These are phyloP conservation scores for Plestiodon gilberti DNA, from an alignment of 2,113 vertebrate genomes.

Conservation along the genomic window DNA sequence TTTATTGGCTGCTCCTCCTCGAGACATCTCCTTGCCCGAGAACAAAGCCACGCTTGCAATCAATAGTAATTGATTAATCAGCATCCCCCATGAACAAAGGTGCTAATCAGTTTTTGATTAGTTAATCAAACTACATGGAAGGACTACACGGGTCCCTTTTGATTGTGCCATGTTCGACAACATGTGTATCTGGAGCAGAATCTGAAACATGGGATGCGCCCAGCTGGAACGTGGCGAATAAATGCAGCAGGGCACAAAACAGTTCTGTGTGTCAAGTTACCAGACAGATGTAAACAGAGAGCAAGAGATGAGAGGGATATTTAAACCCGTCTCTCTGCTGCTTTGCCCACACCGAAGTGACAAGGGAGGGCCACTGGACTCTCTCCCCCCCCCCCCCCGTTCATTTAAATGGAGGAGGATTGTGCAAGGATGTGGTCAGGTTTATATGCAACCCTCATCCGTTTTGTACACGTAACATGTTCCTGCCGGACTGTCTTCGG, in stretches of 20 bases:
- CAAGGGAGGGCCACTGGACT: no score
- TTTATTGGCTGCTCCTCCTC: conserved; percentile 59
- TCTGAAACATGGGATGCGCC: background rate
- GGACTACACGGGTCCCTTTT: conserved; percentile 24
- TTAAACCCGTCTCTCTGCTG: background rate
- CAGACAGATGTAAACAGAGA: background rate
- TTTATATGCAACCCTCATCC: background rate
- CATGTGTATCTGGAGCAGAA: background rate
- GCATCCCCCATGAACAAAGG: conserved; percentile 69
- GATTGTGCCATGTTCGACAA: conserved; percentile 20
- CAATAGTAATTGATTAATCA: conserved; percentile 67
- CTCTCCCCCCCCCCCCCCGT: no score
- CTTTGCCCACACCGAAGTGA: background rate
- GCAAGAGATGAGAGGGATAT: background rate
- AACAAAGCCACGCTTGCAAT: conserved; percentile 44
- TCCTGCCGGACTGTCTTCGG: no score
- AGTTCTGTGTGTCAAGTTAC: background rate
- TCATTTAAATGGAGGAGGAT: background rate
- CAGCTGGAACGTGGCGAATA: conserved; percentile 31
- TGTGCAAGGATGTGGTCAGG: background rate
- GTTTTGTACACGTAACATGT: background rate
- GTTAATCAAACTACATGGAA: conserved; percentile 60
- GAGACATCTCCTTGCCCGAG: conserved; percentile 53
- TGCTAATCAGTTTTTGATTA: conserved; percentile 60
- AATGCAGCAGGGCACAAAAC: conserved; percentile 45